Base-by-base conservation (phyloP, 2,113 vertebrate genomes). In the Megatriorchis doriae region DNA sequence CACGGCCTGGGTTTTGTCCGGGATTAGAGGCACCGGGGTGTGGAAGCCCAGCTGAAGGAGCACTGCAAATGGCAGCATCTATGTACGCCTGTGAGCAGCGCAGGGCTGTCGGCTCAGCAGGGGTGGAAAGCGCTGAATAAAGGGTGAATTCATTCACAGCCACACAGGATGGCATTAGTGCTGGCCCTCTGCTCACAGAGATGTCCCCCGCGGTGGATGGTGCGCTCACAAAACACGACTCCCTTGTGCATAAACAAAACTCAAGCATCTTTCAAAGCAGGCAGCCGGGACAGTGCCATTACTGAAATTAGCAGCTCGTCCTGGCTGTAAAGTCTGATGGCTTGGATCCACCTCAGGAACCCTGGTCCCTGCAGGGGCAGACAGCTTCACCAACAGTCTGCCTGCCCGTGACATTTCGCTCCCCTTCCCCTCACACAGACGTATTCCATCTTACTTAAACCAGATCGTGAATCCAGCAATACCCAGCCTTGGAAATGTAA, bases 141-240 rank as follows among this genome's bases (percentile, higher is more conserved):
- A 93, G 83, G 58, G 29, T 0, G 26, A 82, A 97, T 94, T 94
- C 93, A 95, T 95, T 67, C 88, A 62, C 86, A 84, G 91, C 36
- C 88, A 77, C 10, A 34, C 78, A 91, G 93, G 91, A 87, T 45
- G 66, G 93, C 81, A 89, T 95, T 94, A 95, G 93, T 75, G 73
- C 92, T 71, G 73, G 91, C 81, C 86, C 78, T 92, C 7, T 75
- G 83, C 86, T 94, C 68, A 16, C 75, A 91, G 75, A 93, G 80
- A 86, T 58, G 4, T 71, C 92, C 68, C 86, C 92, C 2, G 13
- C 74, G 90, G 90, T 42, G 79, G 78, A 81, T 2, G n/a, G 82
- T 26, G 50, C 3, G 14, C 4, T 53, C 3, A 13, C 50, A 55
- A 59, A 94, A 87, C 87, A 65, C 18, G 3, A 75, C 61, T 86